Percentiles rank a stretch among this genome's conserved stretches.
These are phyloP conservation scores for Aurelia coerulea DNA, from an alignment of 30 jellyfish, hydroid and myxozoan species.

Conservation along the genomic window DNA sequence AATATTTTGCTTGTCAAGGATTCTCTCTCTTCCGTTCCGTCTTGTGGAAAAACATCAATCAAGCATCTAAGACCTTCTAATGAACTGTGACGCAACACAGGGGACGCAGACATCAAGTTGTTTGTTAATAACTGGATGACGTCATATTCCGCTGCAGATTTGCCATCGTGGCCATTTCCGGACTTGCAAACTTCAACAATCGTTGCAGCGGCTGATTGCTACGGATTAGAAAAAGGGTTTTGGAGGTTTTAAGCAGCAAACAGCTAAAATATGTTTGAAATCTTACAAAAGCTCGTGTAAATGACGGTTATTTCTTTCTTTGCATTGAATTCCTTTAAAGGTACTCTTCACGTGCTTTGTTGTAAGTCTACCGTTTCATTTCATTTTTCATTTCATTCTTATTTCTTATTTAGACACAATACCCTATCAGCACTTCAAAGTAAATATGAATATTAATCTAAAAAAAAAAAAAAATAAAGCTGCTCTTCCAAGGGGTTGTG, in stretches of 20 bases:
- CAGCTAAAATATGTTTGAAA: background rate
- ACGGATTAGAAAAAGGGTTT: background rate
- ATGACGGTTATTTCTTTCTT: no score
- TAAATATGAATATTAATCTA: no score
- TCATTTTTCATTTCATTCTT: no score
- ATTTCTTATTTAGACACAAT: no score
- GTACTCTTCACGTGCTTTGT: no score
- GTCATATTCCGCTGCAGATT: conserved; percentile 22
- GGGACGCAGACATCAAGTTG: conserved; percentile 76
- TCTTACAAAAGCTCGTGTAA: background rate
- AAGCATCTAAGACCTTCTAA: conserved; percentile 74
- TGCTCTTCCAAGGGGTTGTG: no score
- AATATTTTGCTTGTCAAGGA: conserved; percentile 67
- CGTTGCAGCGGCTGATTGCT: conserved; percentile 73
- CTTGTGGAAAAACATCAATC: conserved; percentile 43
- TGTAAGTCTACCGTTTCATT: no score
- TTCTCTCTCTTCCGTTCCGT: conserved; percentile 38
- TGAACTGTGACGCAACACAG: conserved; percentile 79
- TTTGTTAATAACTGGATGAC: conserved; percentile 32
- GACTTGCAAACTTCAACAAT: conserved; percentile 89
- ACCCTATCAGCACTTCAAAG: no score
- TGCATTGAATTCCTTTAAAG: no score
- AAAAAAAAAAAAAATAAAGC: no score
- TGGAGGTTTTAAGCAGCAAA: background rate
- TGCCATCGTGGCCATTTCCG: conserved; percentile 61